Conservation (phyloP, 2,797 vertebrate species). For the Neosalanx taihuensis region DNA sequence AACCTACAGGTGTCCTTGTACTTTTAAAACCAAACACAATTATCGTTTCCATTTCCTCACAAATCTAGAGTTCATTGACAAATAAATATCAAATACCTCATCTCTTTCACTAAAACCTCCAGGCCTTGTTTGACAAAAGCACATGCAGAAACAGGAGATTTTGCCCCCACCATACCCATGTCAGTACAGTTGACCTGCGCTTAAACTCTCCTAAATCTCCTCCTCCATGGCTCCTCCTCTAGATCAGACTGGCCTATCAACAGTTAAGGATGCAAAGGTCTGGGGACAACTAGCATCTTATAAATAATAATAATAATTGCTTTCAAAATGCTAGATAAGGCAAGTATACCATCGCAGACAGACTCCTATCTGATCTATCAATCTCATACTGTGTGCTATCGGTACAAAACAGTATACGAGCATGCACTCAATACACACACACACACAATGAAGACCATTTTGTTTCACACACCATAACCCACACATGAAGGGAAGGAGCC, state of each 20-base stretch:
- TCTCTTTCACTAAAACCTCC: constrained; percentile 3
- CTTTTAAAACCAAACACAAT: constrained; percentile 6
- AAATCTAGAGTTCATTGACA: background rate
- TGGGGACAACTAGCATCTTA: constrained; percentile 53
- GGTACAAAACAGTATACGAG: constrained; percentile 1
- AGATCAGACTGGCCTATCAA: constrained; percentile 41
- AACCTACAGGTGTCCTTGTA: background rate
- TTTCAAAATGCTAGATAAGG: constrained; percentile 42
- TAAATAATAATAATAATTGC: constrained; percentile 41
- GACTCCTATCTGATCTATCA: constrained; percentile 45
- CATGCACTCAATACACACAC: constrained; percentile 9
- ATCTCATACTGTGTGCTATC: background rate
- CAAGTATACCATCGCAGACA: constrained; percentile 51
- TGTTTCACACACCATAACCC: constrained; percentile 20
- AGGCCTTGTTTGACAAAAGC: constrained; percentile 47
- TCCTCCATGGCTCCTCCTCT: constrained; percentile 52
- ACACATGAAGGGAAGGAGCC: constrained; percentile 26
- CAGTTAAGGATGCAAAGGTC: constrained; percentile 47
- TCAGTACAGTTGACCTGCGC: constrained; percentile 57
- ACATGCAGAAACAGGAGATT: constrained; percentile 44
- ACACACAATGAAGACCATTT: constrained; percentile 27
- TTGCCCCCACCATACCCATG: constrained; percentile 44
- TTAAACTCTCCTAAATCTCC: constrained; percentile 60
- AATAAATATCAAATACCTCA: background rate
- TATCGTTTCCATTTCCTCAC: constrained; percentile 2